Evolutionary conservation across 2,797 vertebrate species (phyloP), one percentile per base, ranked within the genome.

Genomic region (Enteromius trimaculatus): DNA sequence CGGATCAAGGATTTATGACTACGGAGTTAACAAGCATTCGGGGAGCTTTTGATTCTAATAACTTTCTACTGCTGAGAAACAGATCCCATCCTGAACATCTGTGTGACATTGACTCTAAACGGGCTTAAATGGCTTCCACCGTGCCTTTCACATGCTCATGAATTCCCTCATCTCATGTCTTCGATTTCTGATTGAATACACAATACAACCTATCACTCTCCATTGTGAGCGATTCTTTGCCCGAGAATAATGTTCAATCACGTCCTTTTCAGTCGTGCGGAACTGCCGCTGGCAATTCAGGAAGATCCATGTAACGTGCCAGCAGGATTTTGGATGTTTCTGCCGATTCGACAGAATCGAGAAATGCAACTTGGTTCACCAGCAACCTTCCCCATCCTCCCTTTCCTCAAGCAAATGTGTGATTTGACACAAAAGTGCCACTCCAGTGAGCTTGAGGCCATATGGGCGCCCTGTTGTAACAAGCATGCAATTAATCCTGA

Each of bases 401-500:
- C 42, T 47, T 77, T 85, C 64, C 70, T 74, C 70, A 31, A 85
- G 76, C 76, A 78, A 72, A 86, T 34, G 71, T 65, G 84, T 55
- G 84, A 86, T 88, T 84, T 87, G 58, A 83, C 86, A 76, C 86
- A 80, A 83, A 84, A 87, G 87, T 87, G 84, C 78, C 82, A 84
- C 84, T 87, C 64, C 79, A 69, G 84, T 86, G 85, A 85, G 84
- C 71, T 80, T 79, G 79, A 78, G 87, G 84, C 87, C 87, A 88
- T 88, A 88, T 88, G 87, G 87, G 68, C 86, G 68, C 87, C 72
- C 86, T 87, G 87, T 88, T 82, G 84, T 81, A 87, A 88, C 87
- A 88, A 86, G 87, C 86, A 80, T 84, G 86, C 86, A 88, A 88
- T 88, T 88, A 88, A 88, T 88, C 87, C 87, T 87, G 84, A 87